phyloP scores from a whole-genome alignment of 2,888 invertebrate genomes.

The Torymus texanus region DNA sequence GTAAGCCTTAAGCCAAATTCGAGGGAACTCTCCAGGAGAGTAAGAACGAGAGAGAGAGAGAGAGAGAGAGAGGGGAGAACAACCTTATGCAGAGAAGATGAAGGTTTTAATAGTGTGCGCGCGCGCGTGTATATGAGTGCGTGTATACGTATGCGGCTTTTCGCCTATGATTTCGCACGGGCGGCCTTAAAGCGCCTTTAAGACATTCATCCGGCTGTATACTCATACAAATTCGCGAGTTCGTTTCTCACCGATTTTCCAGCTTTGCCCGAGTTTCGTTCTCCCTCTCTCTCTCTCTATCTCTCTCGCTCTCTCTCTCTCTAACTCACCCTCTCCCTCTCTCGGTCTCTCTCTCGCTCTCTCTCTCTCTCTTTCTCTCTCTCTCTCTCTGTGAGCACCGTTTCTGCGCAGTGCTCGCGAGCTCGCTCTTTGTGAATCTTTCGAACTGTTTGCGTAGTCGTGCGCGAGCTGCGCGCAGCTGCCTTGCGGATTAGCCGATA shows the following conservation, averaged over 20 bases:
- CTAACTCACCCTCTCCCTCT: no score
- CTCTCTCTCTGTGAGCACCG: not conserved
- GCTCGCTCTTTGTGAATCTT: not conserved
- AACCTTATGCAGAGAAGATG: slow-evolving; percentile 2
- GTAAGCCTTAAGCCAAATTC: slow-evolving; percentile 48
- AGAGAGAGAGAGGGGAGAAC: not conserved
- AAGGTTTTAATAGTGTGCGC: no score
- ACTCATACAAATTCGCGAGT: slow-evolving; percentile 15
- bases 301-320: no score
- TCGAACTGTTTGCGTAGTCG: slow-evolving; percentile 18
- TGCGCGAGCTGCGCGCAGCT: not conserved
- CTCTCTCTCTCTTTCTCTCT: no score
- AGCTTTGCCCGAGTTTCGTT: no score
- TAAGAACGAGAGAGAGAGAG: not conserved
- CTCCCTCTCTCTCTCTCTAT: no score
- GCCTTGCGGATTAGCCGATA: slow-evolving; percentile 15
- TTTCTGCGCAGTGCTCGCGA: not conserved
- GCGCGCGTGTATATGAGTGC: not conserved
- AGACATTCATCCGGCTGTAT: slow-evolving; percentile 25
- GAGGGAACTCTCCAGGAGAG: no score
- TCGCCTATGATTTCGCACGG: not conserved
- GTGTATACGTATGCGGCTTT: not conserved
- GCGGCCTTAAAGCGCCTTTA: slow-evolving; percentile 11
- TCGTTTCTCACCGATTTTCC: slow-evolving; percentile 21
- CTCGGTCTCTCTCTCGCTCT: no score